Percentiles rank a stretch among this genome's conserved stretches.
These are phyloP conservation scores for Xyrichtys novacula DNA, from an alignment of 2,797 vertebrate genomes.

Conservation along the genomic window DNA sequence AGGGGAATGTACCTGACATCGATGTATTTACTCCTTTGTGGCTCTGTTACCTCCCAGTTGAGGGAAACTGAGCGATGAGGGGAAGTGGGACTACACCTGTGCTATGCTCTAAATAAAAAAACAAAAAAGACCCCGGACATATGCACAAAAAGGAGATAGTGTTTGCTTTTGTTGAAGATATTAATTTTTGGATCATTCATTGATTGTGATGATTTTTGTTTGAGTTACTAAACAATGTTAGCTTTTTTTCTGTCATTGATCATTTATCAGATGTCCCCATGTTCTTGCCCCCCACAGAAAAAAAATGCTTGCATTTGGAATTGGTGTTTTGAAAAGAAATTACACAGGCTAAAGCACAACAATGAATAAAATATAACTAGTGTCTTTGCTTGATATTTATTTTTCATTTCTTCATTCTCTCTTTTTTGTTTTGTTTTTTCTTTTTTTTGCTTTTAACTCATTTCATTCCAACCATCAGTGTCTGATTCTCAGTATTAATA, in stretches of 20 bases:
- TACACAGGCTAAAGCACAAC: conserved; percentile 85
- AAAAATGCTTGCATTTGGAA: conserved; percentile 79
- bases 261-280: conserved; percentile 68
- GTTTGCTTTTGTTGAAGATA: conserved; percentile 78
- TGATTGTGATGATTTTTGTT: conserved; percentile 76
- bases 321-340: conserved; percentile 81
- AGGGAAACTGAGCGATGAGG: conserved; percentile 50
- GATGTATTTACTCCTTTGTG: conserved; percentile 62
- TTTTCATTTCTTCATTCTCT: conserved; percentile 67
- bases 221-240: conserved; percentile 66
- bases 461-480: conserved; percentile 61
- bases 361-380: conserved; percentile 83
- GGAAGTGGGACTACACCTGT: conserved; percentile 58
- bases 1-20: conserved; percentile 66
- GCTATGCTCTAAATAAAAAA: conserved; percentile 46
- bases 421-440: conserved; percentile 1
- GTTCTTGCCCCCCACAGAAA: conserved; percentile 65
- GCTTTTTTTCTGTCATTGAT: conserved; percentile 45
- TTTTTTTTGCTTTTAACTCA: conserved; percentile 18
- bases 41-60: conserved; percentile 53
- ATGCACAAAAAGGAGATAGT: conserved; percentile 77
- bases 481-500: conserved; percentile 68
- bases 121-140: conserved; percentile 44
- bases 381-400: conserved; percentile 80
- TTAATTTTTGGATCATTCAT: conserved; percentile 70